Conservation (phyloP, 2,888 invertebrate genomes). For the Heliconius charithonia region DNA sequence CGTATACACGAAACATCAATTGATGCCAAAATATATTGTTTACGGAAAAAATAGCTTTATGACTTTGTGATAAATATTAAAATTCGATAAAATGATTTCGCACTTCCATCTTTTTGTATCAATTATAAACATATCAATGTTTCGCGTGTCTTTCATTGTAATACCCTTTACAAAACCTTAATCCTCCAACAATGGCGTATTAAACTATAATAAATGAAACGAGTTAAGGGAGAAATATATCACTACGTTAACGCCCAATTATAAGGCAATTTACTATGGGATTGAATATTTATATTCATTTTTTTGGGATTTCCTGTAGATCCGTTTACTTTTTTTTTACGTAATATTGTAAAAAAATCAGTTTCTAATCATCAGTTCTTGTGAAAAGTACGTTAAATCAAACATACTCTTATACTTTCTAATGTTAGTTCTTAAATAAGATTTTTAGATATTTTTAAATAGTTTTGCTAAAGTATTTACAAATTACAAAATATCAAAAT, state of each 20-base stretch:
- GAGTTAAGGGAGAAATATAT: conserved; percentile 61
- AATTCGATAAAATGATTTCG: conserved; percentile 20
- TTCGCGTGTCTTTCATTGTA: conserved; percentile 77
- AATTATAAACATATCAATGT: conserved; percentile 63
- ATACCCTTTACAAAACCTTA: conserved; percentile 77
- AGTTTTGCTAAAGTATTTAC: too few relatives aligned
- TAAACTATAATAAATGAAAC: conserved; percentile 71
- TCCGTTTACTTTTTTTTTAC: too few relatives aligned
- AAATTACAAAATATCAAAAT: too few relatives aligned
- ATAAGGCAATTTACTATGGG: conserved; percentile 2
- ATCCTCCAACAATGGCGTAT: conserved; percentile 73
- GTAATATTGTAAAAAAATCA: too few relatives aligned
- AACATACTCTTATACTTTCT: too few relatives aligned
- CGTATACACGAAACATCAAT: conserved; percentile 47
- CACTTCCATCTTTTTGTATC: conserved; percentile 36
- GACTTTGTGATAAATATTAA: neutral
- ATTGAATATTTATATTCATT: neutral
- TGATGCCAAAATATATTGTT: conserved; percentile 39
- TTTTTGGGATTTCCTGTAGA: neutral
- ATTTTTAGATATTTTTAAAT: too few relatives aligned
- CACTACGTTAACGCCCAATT: conserved; percentile 49
- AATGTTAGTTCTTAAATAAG: too few relatives aligned
- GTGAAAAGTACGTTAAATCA: too few relatives aligned
- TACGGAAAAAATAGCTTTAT: conserved; percentile 36
- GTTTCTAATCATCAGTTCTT: too few relatives aligned